Base-by-base conservation (phyloP, 2,113 vertebrate species). In the Glareola pratincola region DNA sequence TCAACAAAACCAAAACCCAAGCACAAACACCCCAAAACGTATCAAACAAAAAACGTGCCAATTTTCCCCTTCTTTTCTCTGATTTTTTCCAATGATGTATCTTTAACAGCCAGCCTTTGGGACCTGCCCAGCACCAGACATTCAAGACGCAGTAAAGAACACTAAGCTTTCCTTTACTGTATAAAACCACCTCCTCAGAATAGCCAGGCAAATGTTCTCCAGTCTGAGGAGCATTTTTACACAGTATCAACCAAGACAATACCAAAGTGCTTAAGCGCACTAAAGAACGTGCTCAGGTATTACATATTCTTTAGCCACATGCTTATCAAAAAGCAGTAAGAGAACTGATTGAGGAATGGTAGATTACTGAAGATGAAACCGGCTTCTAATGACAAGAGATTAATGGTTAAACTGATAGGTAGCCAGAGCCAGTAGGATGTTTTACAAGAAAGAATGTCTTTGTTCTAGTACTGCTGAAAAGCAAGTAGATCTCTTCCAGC, bases 401-500 rank as follows among this genome's bases (percentile, higher is more conserved):
- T 51, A 85, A 69, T n/a, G 15, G 14, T 56, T 66, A 47, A 71
- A 41, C 41, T n/a, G 18, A n/a, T 22, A 39, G 2, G 18, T 15
- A 83, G 56, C 23, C 57, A 79, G 56, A 60, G 17, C 4, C 47
- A 67, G n/a, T 11, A 86, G 7, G 45, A 23, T 34, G 32, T 45
- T 81, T 77, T 27, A 83, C 0, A 0, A 48, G 57, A 48, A 81
- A 23, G 2, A 57, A 59, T 0, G 18, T 14, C 10, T 57, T 71
- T 79, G 23, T 24, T 93, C n/a, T 57, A 62, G 11, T 83, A 79
- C 11, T 43, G 20, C 15, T 62, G 41, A 60, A 86, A 91, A 91
- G 11, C 17, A 57, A 53, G 53, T 10, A 4, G 9, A 60, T 14
- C 11, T 85, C 26, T 66, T 71, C 51, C 11, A 86, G 17, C 23